Conservation (phyloP, 2,888 invertebrate species). For the Nebria brevicollis region DNA sequence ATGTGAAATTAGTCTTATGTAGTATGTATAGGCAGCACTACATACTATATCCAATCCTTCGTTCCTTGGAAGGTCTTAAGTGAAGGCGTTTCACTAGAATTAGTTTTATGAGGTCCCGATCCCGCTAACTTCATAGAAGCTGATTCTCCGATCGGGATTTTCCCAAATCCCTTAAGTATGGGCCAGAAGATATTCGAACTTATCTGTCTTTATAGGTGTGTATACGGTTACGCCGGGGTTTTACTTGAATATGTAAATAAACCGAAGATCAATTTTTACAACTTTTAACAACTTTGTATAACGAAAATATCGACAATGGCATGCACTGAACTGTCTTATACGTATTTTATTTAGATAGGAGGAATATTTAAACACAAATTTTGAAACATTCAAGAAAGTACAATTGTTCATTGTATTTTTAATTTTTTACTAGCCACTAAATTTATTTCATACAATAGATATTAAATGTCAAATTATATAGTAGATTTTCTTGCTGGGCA, state of each 20-base stretch:
- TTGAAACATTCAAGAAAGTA: too few species aligned
- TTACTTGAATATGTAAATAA: neutral
- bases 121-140: constrained; percentile 20
- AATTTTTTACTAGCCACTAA: too few species aligned
- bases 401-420: too few species aligned
- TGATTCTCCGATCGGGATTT: constrained; percentile 22
- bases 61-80: neutral
- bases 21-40: too few species aligned
- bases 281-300: neutral
- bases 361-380: too few species aligned
- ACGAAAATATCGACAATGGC: neutral
- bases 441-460: too few species aligned
- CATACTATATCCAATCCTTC: too few species aligned
- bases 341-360: too few species aligned
- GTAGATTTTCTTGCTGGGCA: too few species aligned
- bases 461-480: too few species aligned
- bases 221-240: neutral
- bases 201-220: neutral
- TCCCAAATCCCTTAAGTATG: constrained; percentile 27
- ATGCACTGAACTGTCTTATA: neutral
- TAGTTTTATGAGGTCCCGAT: constrained; percentile 22
- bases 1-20: too few species aligned
- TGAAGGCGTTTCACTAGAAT: neutral
- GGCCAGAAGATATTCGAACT: constrained; percentile 12
- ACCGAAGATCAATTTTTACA: neutral